Evolutionary conservation across 2,113 vertebrate species (phyloP), one percentile per base, ranked within the genome.

Genomic region (Cyanocitta stelleri): DNA sequence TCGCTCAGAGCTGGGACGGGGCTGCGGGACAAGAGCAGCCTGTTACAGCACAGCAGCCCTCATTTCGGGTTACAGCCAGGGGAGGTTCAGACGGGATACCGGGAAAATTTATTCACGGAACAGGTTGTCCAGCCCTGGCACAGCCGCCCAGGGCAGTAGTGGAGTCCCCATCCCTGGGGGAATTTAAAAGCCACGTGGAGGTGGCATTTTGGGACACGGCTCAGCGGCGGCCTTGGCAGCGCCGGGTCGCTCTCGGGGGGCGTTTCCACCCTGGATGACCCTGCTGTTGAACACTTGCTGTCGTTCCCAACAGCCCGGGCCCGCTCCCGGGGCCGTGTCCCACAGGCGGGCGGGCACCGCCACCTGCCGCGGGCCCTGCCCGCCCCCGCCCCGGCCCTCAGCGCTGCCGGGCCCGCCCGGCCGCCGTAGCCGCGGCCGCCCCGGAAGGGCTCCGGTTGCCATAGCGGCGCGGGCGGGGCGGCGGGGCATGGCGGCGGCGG

Each of bases 241-340:
- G 29, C 51, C 3, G 54, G 11, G 5, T 3, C 3, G 37, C 1
- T 24, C 35, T 24, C 6, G 3, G 12, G 32, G 24, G 9, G 3
- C 48, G 10, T 10, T 39, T 15, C 37, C 73, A 13, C 2, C 4
- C 9, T 0, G 30, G 5, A 3, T 23, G 12, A 20, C 41, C 4
- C 49, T 5, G 43, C 32, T 20, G 9, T 1, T 1, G 14, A 4
- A 21, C 43, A 4, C 39, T 2, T 0, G 48, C 48, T 6, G 26
- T 2, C 4, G 22, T 2, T 16, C 10, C 26, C 73, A 20, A 2
- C 29, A 61, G 58, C 24, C 35, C 49, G 8, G 39, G 39, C 43
- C 43, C 41, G 41, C 14, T 43, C 6, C 29, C 52, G 30, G 52
- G 30, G 44, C 54, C 30, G 32, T 2, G 54, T 21, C 32, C 55